Evolutionary conservation across 2,888 invertebrate species (phyloP), one percentile per base, ranked within the genome.

Genomic region (Sphaerophoria rueppellii): DNA sequence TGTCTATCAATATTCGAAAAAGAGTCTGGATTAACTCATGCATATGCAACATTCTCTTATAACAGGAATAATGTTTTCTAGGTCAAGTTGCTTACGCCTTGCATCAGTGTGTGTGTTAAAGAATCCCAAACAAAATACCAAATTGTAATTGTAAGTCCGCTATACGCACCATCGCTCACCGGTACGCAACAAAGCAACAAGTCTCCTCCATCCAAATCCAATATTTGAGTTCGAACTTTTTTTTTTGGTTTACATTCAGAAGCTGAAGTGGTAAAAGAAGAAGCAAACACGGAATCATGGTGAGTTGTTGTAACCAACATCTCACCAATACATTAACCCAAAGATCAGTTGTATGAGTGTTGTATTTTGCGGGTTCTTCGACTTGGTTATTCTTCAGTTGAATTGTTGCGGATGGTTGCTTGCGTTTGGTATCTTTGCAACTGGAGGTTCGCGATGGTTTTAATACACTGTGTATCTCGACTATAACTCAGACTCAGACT

Each of bases 1-100:
- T 85, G 85, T 65, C 6, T 40, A 76, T 35, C 37, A 35, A 50
- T 35, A 57, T 14, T 46, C 24, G 24, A 24, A 57, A 71, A 40
- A 34, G 74, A 72, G 71, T 60, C 61, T 63, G 73, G 54, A 72
- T 54, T 54, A 40, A 16, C 76, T 70, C 60, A 77, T 85, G 76
- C 73, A 76, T 77, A 85, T 65, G 85, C 85, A 85, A 85, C 85
- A 85, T 85, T 73, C 58, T 63, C 24, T 48, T 52, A 91, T 91
- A 91, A 91, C 91, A 90, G 91, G 90, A 91, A 90, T 90, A 90
- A 67, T 90, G 89, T 89, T 90, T 89, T 89, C 88, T 89, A 89
- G 90, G 91, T 91, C 91, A 91, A 90, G 91, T 91, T 91, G 91
- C 89, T 72, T 57, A 81, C 74, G 71, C 43, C 65, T 60, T 65